Percentiles rank a stretch among this genome's conserved stretches.
phyloP scores from a whole-genome alignment of 1,140 invertebrate genomes.

The Drosophila cardini region DNA sequence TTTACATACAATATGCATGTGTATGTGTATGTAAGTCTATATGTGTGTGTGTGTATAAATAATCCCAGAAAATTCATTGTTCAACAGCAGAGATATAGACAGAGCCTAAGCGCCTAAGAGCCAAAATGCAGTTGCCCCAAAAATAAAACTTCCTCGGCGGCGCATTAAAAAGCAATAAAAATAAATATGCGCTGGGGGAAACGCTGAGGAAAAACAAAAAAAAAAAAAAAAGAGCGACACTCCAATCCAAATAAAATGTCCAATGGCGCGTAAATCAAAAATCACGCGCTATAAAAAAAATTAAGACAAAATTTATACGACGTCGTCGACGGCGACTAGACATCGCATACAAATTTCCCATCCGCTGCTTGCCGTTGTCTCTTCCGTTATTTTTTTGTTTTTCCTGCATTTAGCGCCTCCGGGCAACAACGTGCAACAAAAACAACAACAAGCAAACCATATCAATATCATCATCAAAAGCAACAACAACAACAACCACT shows the following conservation, averaged over 20 bases:
- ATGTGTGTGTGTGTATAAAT: conserved; percentile 48
- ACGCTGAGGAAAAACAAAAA: not conserved
- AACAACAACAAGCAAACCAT: conserved; percentile 22
- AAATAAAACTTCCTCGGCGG: conserved; percentile 78
- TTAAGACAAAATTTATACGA: conserved; percentile 68
- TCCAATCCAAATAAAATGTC: conserved; percentile 76
- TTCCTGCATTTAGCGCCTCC: conserved; percentile 77
- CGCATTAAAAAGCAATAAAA: conserved; percentile 83
- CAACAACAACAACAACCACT: conserved; percentile 57
- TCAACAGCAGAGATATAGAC: conserved; percentile 53
- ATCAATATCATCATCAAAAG: conserved; percentile 26
- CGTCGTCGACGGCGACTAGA: conserved; percentile 17
- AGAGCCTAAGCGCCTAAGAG: conserved; percentile 22
- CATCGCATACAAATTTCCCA: conserved; percentile 48
- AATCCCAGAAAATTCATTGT: conserved; percentile 81
- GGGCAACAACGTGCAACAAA: conserved; percentile 31
- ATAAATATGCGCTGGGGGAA: conserved; percentile 77
- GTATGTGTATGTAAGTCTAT: not conserved
- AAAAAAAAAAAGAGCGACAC: conserved; percentile 25
- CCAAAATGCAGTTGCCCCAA: conserved; percentile 59
- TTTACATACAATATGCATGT: conserved; percentile 41
- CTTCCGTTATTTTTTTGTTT: conserved; percentile 57
- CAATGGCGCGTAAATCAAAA: conserved; percentile 80
- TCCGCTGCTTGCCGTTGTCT: conserved; percentile 40
- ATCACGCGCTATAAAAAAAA: conserved; percentile 67